Percentiles rank a stretch among this genome's conserved stretches.
Evolutionary conservation across 2,113 vertebrate genomes (phyloP).

Genomic region (Microtus ochrogaster): DNA sequence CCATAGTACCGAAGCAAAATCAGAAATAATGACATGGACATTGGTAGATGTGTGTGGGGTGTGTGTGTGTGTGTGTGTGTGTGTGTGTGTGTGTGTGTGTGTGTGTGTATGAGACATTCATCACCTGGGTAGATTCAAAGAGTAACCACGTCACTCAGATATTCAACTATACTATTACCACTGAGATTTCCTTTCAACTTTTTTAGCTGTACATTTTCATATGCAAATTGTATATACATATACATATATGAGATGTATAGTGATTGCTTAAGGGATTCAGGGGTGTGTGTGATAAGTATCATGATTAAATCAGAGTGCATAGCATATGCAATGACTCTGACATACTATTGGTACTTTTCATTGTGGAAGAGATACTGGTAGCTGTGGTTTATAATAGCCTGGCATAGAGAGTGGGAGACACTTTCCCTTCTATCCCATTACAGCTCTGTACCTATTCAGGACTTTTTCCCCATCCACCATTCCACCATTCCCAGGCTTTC

Average conservation of each 20-base stretch:
- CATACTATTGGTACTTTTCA: background rate
- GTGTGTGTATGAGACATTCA: background rate
- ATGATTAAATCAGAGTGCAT: background rate
- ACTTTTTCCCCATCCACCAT: background rate
- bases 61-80: background rate
- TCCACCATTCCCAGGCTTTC: background rate
- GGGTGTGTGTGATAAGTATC: accelerated
- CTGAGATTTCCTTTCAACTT: background rate
- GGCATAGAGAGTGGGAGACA: background rate
- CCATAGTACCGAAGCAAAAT: background rate
- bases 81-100: background rate
- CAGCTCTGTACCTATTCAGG: background rate
- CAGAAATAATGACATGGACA: background rate
- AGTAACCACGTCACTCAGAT: background rate
- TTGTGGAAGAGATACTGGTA: background rate
- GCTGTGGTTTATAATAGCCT: background rate
- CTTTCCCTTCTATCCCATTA: background rate
- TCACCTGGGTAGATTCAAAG: background rate
- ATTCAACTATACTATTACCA: background rate
- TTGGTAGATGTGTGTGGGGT: background rate
- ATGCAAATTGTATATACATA: background rate
- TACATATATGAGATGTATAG: background rate
- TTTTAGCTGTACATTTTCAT: background rate
- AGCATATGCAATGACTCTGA: background rate
- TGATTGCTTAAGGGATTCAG: background rate